Base-by-base conservation (phyloP, 1,140 invertebrate species). In the Battus philenor region DNA sequence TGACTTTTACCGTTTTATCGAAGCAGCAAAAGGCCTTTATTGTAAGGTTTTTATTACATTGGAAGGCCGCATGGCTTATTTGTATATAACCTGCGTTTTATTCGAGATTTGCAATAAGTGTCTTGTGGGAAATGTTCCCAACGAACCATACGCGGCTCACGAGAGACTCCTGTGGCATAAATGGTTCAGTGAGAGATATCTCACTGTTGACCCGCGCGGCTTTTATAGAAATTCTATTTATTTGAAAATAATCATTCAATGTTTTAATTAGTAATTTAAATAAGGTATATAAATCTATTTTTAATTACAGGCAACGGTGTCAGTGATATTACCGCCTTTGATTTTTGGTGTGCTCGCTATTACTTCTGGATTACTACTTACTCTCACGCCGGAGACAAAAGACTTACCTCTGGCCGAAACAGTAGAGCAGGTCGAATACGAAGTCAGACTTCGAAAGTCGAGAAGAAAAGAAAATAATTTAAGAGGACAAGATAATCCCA, bases 341-440 rank as follows among this genome's bases (percentile, higher is more conserved):
- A 9, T 2, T 10, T 27, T 27, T 27, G 24, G 24, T 10, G 3
- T 8, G 8, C 3, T 27, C 2, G 24, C 24, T 10, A 10, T 10
- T 6, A 32, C 16, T 5, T 32, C 36, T 12, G 20, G 36, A 5
- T 11, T 39, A 4, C 36, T 39, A 1, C 7, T 39, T 2, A 24
- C 12, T 15, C n/a, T 24, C 8, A 39, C 36, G 6, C 36, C 36
- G 9, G 36, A 39, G 20, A 39, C 36, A n/a, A 39, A 39, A 16
- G 36, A 39, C 8, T 24, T 20, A n/a, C 11, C 36, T 26, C 22
- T 39, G 7, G n/a, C 26, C 7, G 36, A 39, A 4, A 39, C 36
- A 1, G 12, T 39, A 20, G 36, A 39, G 12, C 36, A 39, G 26
- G 36, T 39, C 1, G 36, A 39, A 10, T 9, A 27, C 7, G 10